phyloP scores from a whole-genome alignment of 2,888 invertebrate genomes.

The Panopea generosa region DNA sequence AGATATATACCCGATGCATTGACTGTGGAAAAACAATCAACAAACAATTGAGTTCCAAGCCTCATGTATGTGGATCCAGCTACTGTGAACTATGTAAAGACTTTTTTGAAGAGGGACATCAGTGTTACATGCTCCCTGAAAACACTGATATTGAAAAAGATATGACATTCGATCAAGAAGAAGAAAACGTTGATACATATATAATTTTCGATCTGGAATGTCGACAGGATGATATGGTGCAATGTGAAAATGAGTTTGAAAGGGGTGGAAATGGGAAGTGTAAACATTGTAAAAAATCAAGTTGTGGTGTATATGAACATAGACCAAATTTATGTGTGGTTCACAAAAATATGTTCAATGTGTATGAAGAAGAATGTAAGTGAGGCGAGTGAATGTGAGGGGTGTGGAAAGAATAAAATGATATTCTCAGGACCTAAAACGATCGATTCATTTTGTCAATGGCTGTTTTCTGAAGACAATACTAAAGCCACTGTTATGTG shows the following conservation, averaged over 20 bases:
- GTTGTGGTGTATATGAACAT: slow-evolving; percentile 4
- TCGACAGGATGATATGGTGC: slow-evolving; percentile 11
- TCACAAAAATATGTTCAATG: not conserved
- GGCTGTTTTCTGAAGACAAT: slow-evolving; percentile 37
- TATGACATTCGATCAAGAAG: slow-evolving; percentile 4
- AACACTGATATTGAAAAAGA: not conserved
- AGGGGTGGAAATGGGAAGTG: slow-evolving; percentile 19
- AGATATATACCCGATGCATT: too few species aligned
- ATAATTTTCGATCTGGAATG: slow-evolving; percentile 30
- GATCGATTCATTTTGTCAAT: slow-evolving; percentile 39
- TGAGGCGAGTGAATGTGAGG: slow-evolving; percentile 14
- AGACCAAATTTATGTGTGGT: slow-evolving; percentile 1
- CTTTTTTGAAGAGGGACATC: slow-evolving; percentile 10
- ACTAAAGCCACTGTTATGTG: slow-evolving; percentile 34
- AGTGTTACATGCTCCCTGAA: slow-evolving; percentile 23
- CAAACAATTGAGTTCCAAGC: too few species aligned
- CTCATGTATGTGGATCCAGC: slow-evolving; percentile 24
- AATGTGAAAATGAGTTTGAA: slow-evolving; percentile 5
- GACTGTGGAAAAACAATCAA: too few species aligned
- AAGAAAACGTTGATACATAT: slow-evolving; percentile 1
- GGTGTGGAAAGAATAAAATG: slow-evolving; percentile 24
- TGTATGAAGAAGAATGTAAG: slow-evolving; percentile 2
- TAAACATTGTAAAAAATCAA: slow-evolving; percentile 26
- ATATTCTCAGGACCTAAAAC: slow-evolving; percentile 27
- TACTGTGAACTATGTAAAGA: slow-evolving; percentile 19